Evolutionary conservation across 30 jellyfish, hydroid and myxozoan genomes (phyloP).

Genomic region (Aurelia aurita complex sp. Pacific): DNA sequence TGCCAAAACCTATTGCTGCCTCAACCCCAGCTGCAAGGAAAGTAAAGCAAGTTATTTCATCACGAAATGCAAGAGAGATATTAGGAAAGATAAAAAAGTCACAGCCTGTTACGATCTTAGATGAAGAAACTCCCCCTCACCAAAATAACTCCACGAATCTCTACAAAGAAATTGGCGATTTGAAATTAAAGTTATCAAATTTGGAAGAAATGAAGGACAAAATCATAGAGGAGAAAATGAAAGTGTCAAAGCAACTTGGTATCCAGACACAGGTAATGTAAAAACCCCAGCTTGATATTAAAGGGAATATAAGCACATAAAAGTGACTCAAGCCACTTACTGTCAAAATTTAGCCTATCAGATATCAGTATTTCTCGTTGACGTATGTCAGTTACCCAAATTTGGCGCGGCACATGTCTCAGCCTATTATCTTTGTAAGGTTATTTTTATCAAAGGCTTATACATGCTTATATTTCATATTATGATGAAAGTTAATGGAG

Average conservation of each 20-base stretch:
- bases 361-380: no score
- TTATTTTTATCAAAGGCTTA: no score
- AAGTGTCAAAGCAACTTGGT: slow-evolving; percentile 77
- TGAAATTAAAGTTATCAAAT: slow-evolving; percentile 31
- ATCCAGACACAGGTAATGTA: slow-evolving; percentile 74
- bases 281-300: no score
- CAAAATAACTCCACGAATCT: not conserved
- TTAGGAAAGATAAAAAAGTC: slow-evolving; percentile 19
- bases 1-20: slow-evolving; percentile 43
- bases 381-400: no score
- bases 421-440: no score
- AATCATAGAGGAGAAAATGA: slow-evolving; percentile 71
- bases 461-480: no score
- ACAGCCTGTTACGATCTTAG: not conserved
- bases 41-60: not conserved
- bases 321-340: no score
- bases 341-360: no score
- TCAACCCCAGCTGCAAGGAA: slow-evolving; percentile 51
- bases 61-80: slow-evolving; percentile 2
- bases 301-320: no score
- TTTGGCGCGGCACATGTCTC: no score
- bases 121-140: not conserved
- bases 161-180: slow-evolving; percentile 25
- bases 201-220: slow-evolving; percentile 52
- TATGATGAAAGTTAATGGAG: no score